Percentiles rank a stretch among this genome's conserved stretches.
phyloP scores from a whole-genome alignment of 2,113 vertebrate genomes.

The Corythornis madagascariensis region DNA sequence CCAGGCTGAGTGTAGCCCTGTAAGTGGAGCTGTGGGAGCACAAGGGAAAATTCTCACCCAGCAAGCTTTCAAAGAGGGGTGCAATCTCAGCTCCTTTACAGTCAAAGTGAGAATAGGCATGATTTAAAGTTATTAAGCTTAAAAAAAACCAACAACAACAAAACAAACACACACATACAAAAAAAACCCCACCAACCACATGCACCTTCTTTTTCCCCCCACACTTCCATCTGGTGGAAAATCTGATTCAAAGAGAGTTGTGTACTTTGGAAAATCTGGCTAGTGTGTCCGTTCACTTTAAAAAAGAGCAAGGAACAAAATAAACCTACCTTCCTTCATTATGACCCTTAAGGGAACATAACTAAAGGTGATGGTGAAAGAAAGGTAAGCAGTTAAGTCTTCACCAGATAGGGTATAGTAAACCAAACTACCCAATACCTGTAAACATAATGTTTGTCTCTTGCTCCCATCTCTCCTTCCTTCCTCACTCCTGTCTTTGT shows the following conservation, averaged over 20 bases:
- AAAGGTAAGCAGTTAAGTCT: slow-evolving; percentile 14
- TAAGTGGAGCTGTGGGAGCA: not conserved
- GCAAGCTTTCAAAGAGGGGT: not conserved
- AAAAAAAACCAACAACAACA: not conserved
- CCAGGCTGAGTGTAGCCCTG: not conserved
- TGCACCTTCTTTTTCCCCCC: not conserved
- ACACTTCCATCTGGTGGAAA: slow-evolving; percentile 56
- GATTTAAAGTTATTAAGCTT: not conserved
- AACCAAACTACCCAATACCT: not conserved
- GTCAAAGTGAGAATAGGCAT: not conserved
- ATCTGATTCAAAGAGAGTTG: slow-evolving; percentile 43
- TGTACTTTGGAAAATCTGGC: not conserved
- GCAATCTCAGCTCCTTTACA: not conserved
- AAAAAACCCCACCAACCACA: not conserved
- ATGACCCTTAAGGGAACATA: slow-evolving; percentile 47
- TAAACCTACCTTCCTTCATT: not conserved
- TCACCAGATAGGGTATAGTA: not conserved
- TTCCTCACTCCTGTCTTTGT: not conserved
- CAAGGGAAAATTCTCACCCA: slow-evolving; percentile 4
- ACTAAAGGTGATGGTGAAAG: slow-evolving; percentile 17
- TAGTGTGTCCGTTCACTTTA: not conserved
- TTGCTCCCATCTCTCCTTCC: not conserved
- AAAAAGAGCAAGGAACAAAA: slow-evolving; percentile 27
- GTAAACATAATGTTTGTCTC: not conserved
- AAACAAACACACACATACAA: not conserved